Evolutionary conservation across 2,113 vertebrate species (phyloP), one percentile per base, ranked within the genome.

Genomic region (Rhynchomys soricoides): DNA sequence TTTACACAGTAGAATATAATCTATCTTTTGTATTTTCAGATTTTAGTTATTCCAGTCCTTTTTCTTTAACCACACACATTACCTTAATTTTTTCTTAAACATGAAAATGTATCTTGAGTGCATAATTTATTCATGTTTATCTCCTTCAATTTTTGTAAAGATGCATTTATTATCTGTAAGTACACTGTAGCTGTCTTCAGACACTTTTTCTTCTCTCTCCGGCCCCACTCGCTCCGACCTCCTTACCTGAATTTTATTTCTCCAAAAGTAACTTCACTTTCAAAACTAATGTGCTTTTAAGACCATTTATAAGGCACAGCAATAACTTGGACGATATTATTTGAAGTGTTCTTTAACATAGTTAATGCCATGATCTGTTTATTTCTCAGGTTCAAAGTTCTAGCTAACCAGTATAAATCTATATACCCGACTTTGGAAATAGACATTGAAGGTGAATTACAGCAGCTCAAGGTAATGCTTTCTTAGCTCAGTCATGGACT

Each of bases 401-500:
- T 99, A 97, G 99, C 99, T 97, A 99, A 99, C 90, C 99, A 99
- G 93, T 99, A 99, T 97, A 99, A 99, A 98, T 98, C 98, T 15
- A 99, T 99, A 99, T 99, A 99, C 96, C 99, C 99, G 4, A 99
- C 99, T 50, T 98, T 99, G 98, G 98, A 99, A 97, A 99, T 99
- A 75, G 99, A 99, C 97, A 98, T 99, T 89, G 99, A 99, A 85
- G 99, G 99, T 81, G 99, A 99, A 98, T 98, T 99, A 94, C 95
- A 98, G 89, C 99, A 98, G 96, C 99, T 99, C 86, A 99, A 99
- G 99, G 99, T 99, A 98, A 98, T 97, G 10, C 50, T 95, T 24
- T 85, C 40, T 96, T 74, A 87, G 34, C 59, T 90, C 75, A 90
- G 64, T 48, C 45, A 70, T 86, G 37, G 73, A 7, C 22, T 92